These are phyloP conservation scores for Ophioderma brevispina DNA, from an alignment of 35 echinoderm and acorn worm genomes.

Conservation along the genomic window DNA sequence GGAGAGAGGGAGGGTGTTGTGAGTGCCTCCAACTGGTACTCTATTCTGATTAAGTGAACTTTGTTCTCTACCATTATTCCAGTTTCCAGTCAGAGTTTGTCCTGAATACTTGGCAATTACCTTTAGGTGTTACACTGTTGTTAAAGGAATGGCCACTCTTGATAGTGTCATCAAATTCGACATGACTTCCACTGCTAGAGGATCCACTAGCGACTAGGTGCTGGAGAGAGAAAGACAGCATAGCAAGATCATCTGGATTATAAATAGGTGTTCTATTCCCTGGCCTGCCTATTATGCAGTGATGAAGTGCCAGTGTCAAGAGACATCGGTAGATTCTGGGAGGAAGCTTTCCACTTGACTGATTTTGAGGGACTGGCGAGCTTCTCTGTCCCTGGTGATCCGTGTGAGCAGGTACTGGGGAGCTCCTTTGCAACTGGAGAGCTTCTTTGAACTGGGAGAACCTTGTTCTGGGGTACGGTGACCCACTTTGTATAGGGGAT, in stretches of 20 bases:
- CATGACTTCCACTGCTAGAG: neutral
- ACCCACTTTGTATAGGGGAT: too few relatives aligned
- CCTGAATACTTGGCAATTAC: neutral
- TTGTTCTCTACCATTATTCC: too few relatives aligned
- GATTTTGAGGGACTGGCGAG: neutral
- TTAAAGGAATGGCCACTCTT: neutral
- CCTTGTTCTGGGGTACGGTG: too few relatives aligned
- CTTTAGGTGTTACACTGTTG: neutral
- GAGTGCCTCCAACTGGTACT: neutral
- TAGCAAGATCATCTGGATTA: neutral
- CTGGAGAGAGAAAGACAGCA: neutral
- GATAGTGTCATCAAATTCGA: neutral
- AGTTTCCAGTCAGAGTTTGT: neutral
- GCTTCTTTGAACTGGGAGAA: too few relatives aligned
- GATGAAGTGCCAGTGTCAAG: neutral
- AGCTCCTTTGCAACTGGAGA: neutral
- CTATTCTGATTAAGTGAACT: neutral
- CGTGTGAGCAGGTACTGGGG: neutral
- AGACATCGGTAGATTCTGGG: neutral
- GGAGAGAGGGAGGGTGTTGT: conserved; percentile 47
- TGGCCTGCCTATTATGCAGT: neutral
- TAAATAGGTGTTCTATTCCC: neutral
- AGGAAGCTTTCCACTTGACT: neutral
- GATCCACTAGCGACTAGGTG: neutral
- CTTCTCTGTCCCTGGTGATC: neutral